Base-by-base conservation (phyloP, 1,140 invertebrate genomes). In the Phthorimaea operculella region DNA sequence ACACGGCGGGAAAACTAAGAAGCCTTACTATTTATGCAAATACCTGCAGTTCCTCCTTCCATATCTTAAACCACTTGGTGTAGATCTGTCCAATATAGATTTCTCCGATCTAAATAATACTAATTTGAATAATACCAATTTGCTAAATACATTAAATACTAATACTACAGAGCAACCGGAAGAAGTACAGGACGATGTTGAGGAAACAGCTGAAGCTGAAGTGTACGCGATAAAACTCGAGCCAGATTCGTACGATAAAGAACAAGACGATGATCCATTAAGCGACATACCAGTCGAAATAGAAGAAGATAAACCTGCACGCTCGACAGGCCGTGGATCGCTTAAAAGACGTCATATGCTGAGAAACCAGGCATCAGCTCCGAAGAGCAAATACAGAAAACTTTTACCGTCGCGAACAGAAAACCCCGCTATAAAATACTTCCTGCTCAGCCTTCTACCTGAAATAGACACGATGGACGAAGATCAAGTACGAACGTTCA, bases 11-110 rank as follows among this genome's bases (percentile, higher is more conserved):
- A 68, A 66, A 55, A 51, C 56, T 10, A 74, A 67, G 50, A 71
- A 70, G 33, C 64, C 66, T 0, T 70, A 68, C 33, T 70, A 70
- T 36, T 53, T 70, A 9, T 59, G 52, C 0, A 59, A 63, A 39
- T 64, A 70, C 14, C 45, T 70, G 39, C 58, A 64, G 17, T 72
- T 70, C 47, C 47, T 72, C 14, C 52, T 70, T 45, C 70, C 68
- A 39, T 70, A 62, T 51, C 57, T 66, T 28, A 72, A 68, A 47
- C 59, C 59, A n/a, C 48, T 59, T 36, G 56, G 48, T 45, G 50
- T 58, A 0, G 64, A 66, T 28, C 6, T 28, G 21, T 10, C 10
- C 10, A 39, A 39, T 39, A 39, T 39, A 5, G 36, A 39, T n/a
- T 28, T 28, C 6, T 28, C 21, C 21, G 21, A 28, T 4, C 21